Evolutionary conservation across 2,888 invertebrate genomes (phyloP).

Genomic region (Nymphalis polychloros): DNA sequence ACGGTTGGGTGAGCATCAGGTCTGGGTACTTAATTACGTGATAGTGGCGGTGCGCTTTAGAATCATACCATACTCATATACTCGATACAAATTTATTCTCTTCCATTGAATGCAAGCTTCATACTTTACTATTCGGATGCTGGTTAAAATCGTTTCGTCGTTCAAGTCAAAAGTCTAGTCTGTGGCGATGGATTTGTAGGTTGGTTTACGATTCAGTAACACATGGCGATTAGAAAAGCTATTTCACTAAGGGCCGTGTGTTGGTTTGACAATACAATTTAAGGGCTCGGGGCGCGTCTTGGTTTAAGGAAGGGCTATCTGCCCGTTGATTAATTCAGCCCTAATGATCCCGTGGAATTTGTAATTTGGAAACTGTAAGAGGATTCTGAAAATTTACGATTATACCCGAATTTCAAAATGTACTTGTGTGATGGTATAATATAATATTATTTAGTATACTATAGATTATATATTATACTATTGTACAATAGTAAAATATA

Average conservation of each 20-base stretch:
- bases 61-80: conserved; percentile 47
- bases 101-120: conserved; percentile 1
- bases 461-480: not conserved
- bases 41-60: conserved; percentile 70
- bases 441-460: not conserved
- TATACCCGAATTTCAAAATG: conserved; percentile 14
- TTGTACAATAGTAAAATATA: not conserved
- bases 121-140: conserved; percentile 13
- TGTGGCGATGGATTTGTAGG: conserved; percentile 39
- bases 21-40: conserved; percentile 76
- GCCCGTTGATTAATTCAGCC: conserved; percentile 67
- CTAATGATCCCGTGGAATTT: conserved; percentile 63
- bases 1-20: conserved; percentile 70
- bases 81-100: conserved; percentile 16
- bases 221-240: conserved; percentile 47
- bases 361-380: conserved; percentile 59
- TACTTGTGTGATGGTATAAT: not conserved
- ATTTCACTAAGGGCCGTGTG: conserved; percentile 59
- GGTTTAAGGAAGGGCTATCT: conserved; percentile 59
- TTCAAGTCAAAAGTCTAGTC: conserved; percentile 28
- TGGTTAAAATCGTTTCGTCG: conserved; percentile 2
- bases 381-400: conserved; percentile 35
- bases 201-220: conserved; percentile 29
- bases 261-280: conserved; percentile 71
- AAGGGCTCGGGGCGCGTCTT: conserved; percentile 56